Percentiles rank a stretch among this genome's conserved stretches.
These are phyloP conservation scores for Eupithecia subfuscata DNA, from an alignment of 2,888 invertebrate species.

Conservation along the genomic window DNA sequence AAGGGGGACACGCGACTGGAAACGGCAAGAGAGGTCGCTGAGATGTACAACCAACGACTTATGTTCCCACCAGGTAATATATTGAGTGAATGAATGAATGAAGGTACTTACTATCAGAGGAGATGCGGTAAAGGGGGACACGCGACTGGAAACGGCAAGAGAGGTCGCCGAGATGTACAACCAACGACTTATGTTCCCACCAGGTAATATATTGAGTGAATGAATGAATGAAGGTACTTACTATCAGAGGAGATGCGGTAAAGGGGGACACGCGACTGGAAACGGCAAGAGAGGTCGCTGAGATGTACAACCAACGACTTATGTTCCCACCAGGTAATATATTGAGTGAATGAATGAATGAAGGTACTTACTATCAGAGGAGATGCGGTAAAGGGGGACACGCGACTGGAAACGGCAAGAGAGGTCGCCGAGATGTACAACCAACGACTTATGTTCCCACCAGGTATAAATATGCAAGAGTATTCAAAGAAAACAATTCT, in stretches of 20 bases:
- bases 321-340: slow-evolving; percentile 87
- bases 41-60: slow-evolving; percentile 88
- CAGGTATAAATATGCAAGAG: slow-evolving; percentile 76
- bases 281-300: slow-evolving; percentile 73
- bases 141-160: slow-evolving; percentile 68
- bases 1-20: slow-evolving; percentile 66
- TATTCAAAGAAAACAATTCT: too few species aligned
- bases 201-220: slow-evolving; percentile 77
- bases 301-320: slow-evolving; percentile 88
- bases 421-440: slow-evolving; percentile 86
- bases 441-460: slow-evolving; percentile 87
- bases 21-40: slow-evolving; percentile 73
- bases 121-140: slow-evolving; percentile 62
- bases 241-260: too few species aligned
- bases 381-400: slow-evolving; percentile 61
- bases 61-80: slow-evolving; percentile 87
- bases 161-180: slow-evolving; percentile 86
- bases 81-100: too few species aligned
- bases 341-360: too few species aligned
- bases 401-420: slow-evolving; percentile 68
- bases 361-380: slow-evolving; percentile 48
- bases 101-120: slow-evolving; percentile 52
- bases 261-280: slow-evolving; percentile 66
- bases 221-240: too few species aligned
- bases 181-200: slow-evolving; percentile 87